phyloP scores from a whole-genome alignment of 1,140 invertebrate species.

The Heliconius melpomene region DNA sequence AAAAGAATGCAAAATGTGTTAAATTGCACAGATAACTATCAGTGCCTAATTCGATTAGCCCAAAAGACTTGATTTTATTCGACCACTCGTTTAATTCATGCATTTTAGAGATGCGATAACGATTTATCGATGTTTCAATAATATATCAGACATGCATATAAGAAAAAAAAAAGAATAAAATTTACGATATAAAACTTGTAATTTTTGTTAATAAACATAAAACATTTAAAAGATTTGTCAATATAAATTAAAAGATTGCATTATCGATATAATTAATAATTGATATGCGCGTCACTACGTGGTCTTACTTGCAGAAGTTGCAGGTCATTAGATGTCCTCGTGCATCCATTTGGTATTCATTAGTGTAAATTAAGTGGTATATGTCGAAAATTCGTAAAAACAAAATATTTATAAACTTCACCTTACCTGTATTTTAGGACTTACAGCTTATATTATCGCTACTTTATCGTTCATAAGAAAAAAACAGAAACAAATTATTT shows the following conservation, averaged over 20 bases:
- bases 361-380: slow-evolving; percentile 79
- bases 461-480: slow-evolving; percentile 40
- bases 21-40: slow-evolving; percentile 75
- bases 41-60: slow-evolving; percentile 76
- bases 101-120: slow-evolving; percentile 51
- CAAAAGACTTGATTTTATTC: slow-evolving; percentile 76
- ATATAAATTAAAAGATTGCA: slow-evolving; percentile 2
- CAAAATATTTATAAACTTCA: slow-evolving; percentile 73
- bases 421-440: slow-evolving; percentile 25
- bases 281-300: slow-evolving; percentile 43
- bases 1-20: slow-evolving; percentile 79
- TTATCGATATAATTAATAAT: slow-evolving; percentile 37
- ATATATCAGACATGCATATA: neutral
- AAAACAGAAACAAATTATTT: slow-evolving; percentile 48
- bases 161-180: neutral
- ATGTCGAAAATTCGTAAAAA: slow-evolving; percentile 70
- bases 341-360: slow-evolving; percentile 74
- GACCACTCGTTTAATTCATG: slow-evolving; percentile 65
- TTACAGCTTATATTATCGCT: slow-evolving; percentile 23
- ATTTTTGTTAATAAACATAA: neutral
- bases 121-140: slow-evolving; percentile 40
- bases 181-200: neutral
- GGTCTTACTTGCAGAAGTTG: slow-evolving; percentile 33
- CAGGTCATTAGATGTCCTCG: slow-evolving; percentile 49
- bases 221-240: neutral